Evolutionary conservation across 2,888 invertebrate species (phyloP), one percentile per base, ranked within the genome.

Genomic region (Parasteatoda lunata): DNA sequence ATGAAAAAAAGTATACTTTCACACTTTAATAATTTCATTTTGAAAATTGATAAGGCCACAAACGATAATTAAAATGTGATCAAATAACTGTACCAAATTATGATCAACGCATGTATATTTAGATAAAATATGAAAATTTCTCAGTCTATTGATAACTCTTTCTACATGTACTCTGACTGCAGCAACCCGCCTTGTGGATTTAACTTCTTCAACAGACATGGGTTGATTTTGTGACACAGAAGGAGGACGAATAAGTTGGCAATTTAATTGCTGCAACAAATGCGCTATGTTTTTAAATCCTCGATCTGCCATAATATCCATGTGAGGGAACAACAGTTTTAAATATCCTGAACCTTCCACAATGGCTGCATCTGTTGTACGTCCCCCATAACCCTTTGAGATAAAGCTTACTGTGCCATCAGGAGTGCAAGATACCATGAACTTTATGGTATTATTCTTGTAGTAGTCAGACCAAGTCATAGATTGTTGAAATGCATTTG

Each of bases 271-370:
- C 11, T 70, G 13, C 13, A 70, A 45, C 9, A 70, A 1, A 13
- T 15, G 70, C 0, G 30, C 45, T n/a, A 70, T 47, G 3, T 15
- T n/a, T 15, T 70, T 70, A 70, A 70, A 70, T 5, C 70, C 70
- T 70, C 70, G 9, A 45, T 70, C 70, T 5, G 70, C 70, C 70
- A 70, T 70, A 1, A 70, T 47, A 70, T 30, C 13, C 70, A 70
- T 70, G 7, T 45, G 13, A 13, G 70, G 70, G 7, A 45, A 5
- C n/a, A 70, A 9, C 30, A 6, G 70, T 7, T 70, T 45, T 30
- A 70, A 45, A 30, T 30, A 70, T 9, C 15, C 15, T 6, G 30
- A 30, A 15, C 30, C n/a, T 70, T 70, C 30, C 6, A 70, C 30
- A 15, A 15, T 45, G n/a, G 13, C 8, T 0, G 45, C 30, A 11